A percentile compares a stretch with the other conserved stretches of the same genome.
Evolutionary conservation across 1,140 invertebrate species (phyloP).

Genomic region (Philotrypesis tridentata): DNA sequence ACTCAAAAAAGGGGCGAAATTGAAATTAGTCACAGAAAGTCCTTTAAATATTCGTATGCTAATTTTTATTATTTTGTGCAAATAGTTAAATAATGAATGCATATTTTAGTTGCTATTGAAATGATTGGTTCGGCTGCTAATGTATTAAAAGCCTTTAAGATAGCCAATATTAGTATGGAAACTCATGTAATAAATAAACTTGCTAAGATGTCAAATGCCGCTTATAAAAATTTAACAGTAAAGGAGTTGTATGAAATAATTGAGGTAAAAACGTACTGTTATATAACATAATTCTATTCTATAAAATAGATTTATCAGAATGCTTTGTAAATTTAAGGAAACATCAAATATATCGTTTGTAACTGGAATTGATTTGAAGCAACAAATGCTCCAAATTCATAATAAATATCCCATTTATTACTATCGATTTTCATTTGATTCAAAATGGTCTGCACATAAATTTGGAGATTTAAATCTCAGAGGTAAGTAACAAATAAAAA

Average conservation of each 20-base stretch:
- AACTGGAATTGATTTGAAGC: constrained; percentile 40
- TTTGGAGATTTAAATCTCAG: background rate
- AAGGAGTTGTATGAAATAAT: background rate
- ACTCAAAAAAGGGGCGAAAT: no score
- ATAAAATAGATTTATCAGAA: no score
- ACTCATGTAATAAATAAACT: background rate
- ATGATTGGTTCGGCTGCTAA: no score
- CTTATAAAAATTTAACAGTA: background rate
- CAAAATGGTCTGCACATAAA: constrained; percentile 25
- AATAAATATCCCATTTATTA: constrained; percentile 44
- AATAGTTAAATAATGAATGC: no score
- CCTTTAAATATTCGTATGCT: no score
- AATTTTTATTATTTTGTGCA: no score
- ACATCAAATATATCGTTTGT: constrained; percentile 35
- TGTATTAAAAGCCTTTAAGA: background rate
- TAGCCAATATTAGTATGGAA: background rate
- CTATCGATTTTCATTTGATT: constrained; percentile 35
- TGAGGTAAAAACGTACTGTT: background rate
- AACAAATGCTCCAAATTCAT: constrained; percentile 7
- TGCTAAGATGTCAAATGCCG: background rate
- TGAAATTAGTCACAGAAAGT: no score
- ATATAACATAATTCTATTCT: no score
- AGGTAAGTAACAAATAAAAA: constrained; percentile 16
- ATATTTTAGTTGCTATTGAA: no score
- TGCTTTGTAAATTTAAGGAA: no score